A percentile compares a stretch with the other conserved stretches of the same genome.
phyloP scores from a whole-genome alignment of 1,140 invertebrate genomes.

The Drosophila oshimai region DNA sequence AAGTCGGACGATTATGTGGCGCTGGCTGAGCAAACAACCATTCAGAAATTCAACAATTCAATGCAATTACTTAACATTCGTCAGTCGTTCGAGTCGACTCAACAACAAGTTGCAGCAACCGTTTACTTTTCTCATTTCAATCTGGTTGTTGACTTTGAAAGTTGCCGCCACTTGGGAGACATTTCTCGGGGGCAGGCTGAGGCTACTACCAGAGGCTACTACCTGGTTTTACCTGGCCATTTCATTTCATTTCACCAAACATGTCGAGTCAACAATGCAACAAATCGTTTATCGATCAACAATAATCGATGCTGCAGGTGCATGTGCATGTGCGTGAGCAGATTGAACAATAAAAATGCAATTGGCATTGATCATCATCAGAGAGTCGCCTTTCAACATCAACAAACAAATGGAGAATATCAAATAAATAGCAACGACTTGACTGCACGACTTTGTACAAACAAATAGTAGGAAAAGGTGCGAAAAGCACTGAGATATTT shows the following conservation, averaged over 20 bases:
- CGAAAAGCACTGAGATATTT: not conserved
- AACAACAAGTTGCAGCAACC: constrained; percentile 43
- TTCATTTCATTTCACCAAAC: constrained; percentile 47
- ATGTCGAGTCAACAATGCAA: constrained; percentile 52
- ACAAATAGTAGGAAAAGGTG: not conserved
- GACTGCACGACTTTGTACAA: not conserved
- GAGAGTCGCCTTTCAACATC: constrained; percentile 6
- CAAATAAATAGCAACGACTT: not conserved
- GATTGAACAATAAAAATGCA: constrained; percentile 22
- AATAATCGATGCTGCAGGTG: constrained; percentile 18
- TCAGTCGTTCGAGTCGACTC: not conserved
- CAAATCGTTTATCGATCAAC: constrained; percentile 27
- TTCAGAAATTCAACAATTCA: constrained; percentile 8
- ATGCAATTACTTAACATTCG: constrained; percentile 52
- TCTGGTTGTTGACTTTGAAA: constrained; percentile 64
- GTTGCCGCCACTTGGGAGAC: constrained; percentile 34
- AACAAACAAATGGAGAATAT: not conserved
- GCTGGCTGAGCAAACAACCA: constrained; percentile 4
- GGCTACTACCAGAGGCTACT: not conserved
- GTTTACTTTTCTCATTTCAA: constrained; percentile 50
- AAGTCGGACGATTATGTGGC: constrained; percentile 20
- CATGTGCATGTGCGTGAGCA: constrained; percentile 28
- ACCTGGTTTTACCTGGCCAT: constrained; percentile 1
- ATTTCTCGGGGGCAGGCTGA: not conserved
- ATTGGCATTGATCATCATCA: constrained; percentile 41